Evolutionary conservation across 2,888 invertebrate genomes (phyloP), one percentile per base, ranked within the genome.

Genomic region (Pachliopta kotzebuea): DNA sequence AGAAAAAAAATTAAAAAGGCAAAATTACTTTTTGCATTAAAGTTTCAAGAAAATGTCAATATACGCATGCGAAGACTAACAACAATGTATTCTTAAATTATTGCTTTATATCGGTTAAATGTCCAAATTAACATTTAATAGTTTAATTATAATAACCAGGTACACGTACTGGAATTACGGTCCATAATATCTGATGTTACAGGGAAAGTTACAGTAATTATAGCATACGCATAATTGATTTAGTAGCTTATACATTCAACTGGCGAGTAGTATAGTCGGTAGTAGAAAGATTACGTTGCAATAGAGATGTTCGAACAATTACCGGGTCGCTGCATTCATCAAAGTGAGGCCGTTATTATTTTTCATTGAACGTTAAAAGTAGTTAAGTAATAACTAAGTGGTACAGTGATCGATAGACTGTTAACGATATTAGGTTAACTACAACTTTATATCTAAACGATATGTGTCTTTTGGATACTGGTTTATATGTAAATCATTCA

Each of bases 341-440:
- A 31, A 21, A 59, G 21, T 29, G 50, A 59, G 31, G 59, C 21
- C 50, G 31, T 31, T 59, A 49, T 45, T 58, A 31, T 31, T 52
- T 49, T n/a, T 58, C 8, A 59, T 52, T 31, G 52, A 59, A 52
- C 52, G 29, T 29, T 31, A 50, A 29, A 52, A 59, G 29, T 8
- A 17, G 57, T 24, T 57, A 58, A 26, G 18, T 57, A 58, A 58
- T 58, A 45, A 56, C n/a, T 55, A 56, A 29, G 50, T 14, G 17
- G 55, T 56, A 45, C 23, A 54, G 37, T 62, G 49, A 62, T 56
- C 56, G 56, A 56, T 56, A 37, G 29, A 56, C 49, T 52, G 24
- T 49, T 24, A 49, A 45, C 29, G 20, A 42, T 60, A 56, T 31
- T 49, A 14, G 29, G 56, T 62, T 62, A 62, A 56, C 50, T 50